A percentile compares a stretch with the other conserved stretches of the same genome.
These are phyloP conservation scores for Pyrrhura leucotis DNA, from an alignment of 2,797 vertebrate genomes.

Conservation along the genomic window DNA sequence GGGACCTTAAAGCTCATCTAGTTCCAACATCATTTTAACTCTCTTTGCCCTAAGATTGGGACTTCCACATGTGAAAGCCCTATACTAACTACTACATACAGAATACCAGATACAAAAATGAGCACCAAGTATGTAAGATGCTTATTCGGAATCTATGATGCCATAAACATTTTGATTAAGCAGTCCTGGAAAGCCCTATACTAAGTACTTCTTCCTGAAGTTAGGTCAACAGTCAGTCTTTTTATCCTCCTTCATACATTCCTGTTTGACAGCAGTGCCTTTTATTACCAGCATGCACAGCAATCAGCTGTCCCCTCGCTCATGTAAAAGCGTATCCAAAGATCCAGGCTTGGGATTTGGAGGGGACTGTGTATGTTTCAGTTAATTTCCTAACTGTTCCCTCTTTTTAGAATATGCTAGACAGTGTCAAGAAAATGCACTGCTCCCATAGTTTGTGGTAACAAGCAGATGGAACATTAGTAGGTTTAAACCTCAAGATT, in stretches of 20 bases:
- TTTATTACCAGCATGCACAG: rapidly evolving
- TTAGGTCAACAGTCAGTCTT: not conserved
- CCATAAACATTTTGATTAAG: not conserved
- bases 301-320: rapidly evolving
- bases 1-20: not conserved
- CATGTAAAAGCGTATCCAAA: not conserved
- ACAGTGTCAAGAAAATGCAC: not conserved
- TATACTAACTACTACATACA: not conserved
- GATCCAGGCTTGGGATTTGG: not conserved
- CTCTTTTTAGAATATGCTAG: not conserved
- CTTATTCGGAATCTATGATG: not conserved
- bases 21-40: not conserved
- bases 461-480: constrained; percentile 4
- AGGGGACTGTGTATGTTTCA: not conserved
- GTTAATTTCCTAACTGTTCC: not conserved
- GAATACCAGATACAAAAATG: not conserved
- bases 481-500: not conserved
- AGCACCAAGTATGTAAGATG: not conserved
- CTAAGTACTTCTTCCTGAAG: not conserved
- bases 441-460: not conserved
- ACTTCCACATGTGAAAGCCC: not conserved
- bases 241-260: not conserved
- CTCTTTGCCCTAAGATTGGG: not conserved
- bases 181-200: not conserved
- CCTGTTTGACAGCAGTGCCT: not conserved